Evolutionary conservation across 2,113 vertebrate genomes (phyloP).

Genomic region (Osmerus mordax): DNA sequence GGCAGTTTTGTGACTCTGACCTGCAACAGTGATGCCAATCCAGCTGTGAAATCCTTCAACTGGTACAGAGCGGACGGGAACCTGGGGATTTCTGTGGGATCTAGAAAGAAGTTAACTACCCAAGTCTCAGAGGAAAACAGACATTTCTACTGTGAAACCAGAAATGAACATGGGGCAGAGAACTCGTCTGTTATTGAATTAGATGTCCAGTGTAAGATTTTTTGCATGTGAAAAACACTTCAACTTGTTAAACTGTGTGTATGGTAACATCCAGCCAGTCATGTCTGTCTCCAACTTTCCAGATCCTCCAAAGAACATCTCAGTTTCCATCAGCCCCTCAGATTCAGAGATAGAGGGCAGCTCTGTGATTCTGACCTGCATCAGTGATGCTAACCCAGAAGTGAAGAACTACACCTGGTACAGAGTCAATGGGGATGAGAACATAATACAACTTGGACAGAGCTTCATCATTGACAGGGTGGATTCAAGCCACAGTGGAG

Average conservation of each 20-base stretch:
- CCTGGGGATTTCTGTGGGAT: slow-evolving; percentile 24
- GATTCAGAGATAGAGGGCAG: slow-evolving; percentile 48
- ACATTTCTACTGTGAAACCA: slow-evolving; percentile 48
- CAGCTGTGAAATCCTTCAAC: slow-evolving; percentile 52
- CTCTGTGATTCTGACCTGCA: slow-evolving; percentile 56
- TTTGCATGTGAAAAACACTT: not conserved
- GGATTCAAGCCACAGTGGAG: slow-evolving; percentile 28
- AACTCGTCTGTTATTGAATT: slow-evolving; percentile 51
- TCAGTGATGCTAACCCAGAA: slow-evolving; percentile 61
- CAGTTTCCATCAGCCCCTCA: slow-evolving; percentile 29
- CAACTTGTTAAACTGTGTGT: not conserved
- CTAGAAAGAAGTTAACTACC: not conserved
- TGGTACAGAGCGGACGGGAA: slow-evolving; percentile 60
- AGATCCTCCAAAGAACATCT: slow-evolving; percentile 63
- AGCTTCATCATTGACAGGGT: slow-evolving; percentile 23
- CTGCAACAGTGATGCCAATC: slow-evolving; percentile 59
- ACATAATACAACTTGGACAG: not conserved
- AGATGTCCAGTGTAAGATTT: slow-evolving; percentile 53
- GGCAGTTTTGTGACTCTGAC: slow-evolving; percentile 52
- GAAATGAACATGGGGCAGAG: slow-evolving; percentile 51
- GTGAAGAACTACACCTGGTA: slow-evolving; percentile 65
- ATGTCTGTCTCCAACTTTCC: not conserved
- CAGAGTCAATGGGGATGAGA: slow-evolving; percentile 35
- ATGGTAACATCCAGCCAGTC: not conserved
- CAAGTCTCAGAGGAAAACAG: slow-evolving; percentile 31